A percentile compares a stretch with the other conserved stretches of the same genome.
Evolutionary conservation across 2,797 vertebrate genomes (phyloP).

Genomic region (Tenualosa ilisha): DNA sequence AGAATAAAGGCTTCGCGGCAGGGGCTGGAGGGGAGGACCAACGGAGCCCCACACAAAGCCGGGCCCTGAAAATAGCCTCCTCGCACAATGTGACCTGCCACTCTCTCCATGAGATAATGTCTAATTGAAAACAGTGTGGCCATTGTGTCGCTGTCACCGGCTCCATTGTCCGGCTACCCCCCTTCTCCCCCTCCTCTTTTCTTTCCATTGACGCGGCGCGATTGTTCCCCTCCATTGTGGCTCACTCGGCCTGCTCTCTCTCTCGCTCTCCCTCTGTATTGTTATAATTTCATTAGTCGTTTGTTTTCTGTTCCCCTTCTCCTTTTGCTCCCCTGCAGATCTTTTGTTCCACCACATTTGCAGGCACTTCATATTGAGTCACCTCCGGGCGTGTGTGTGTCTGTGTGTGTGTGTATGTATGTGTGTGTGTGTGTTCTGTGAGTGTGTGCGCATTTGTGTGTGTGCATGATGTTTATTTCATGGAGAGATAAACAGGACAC

Average conservation of each 20-base stretch:
- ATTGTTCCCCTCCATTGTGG: slow-evolving; percentile 98
- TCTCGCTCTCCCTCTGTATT: slow-evolving; percentile 84
- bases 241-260: slow-evolving; percentile 67
- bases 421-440: slow-evolving; percentile 34
- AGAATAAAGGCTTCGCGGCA: slow-evolving; percentile 68
- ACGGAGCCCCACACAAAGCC: slow-evolving; percentile 93
- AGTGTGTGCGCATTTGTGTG: slow-evolving; percentile 33
- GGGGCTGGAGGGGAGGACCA: slow-evolving; percentile 84
- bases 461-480: slow-evolving; percentile 72
- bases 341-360: slow-evolving; percentile 77
- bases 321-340: slow-evolving; percentile 86
- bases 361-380: slow-evolving; percentile 75
- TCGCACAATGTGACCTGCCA: slow-evolving; percentile 92
- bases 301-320: slow-evolving; percentile 89
- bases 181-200: slow-evolving; percentile 62
- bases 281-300: slow-evolving; percentile 97
- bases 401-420: slow-evolving; percentile 48
- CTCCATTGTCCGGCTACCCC: slow-evolving; percentile 87
- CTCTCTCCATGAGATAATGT: slow-evolving; percentile 99
- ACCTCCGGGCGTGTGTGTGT: slow-evolving; percentile 50
- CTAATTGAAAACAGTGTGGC: slow-evolving; percentile 95
- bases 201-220: slow-evolving; percentile 93
- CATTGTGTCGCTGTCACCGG: slow-evolving; percentile 99
- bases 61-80: slow-evolving; percentile 96
- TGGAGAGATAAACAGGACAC: slow-evolving; percentile 71